These are phyloP conservation scores for Caenorhabditis sp. DNA, from an alignment of 2,888 invertebrate species.

Conservation along the genomic window DNA sequence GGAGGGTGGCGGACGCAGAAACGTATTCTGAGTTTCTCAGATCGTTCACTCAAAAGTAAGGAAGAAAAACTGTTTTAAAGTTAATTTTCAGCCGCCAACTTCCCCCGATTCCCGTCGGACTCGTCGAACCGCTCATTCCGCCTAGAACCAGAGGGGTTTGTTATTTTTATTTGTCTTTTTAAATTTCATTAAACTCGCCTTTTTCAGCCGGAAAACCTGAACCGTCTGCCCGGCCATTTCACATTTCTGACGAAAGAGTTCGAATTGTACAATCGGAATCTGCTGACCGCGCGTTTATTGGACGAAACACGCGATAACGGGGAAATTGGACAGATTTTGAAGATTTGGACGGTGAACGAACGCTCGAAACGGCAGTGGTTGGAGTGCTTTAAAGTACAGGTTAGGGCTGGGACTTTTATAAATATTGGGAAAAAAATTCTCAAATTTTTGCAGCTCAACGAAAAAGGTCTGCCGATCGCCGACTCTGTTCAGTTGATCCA, in stretches of 20 bases:
- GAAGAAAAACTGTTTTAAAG: no score
- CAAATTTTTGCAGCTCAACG: slow-evolving; percentile 24
- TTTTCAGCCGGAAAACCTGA: slow-evolving; percentile 22
- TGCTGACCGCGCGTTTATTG: slow-evolving; percentile 42
- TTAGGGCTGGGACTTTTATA: background rate
- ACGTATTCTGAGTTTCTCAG: no score
- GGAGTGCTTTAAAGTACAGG: slow-evolving; percentile 44
- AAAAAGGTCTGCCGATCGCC: background rate
- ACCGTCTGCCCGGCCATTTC: slow-evolving; percentile 53
- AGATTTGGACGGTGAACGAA: slow-evolving; percentile 61
- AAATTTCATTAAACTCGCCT: background rate
- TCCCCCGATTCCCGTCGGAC: slow-evolving; percentile 30
- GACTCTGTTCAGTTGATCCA: background rate
- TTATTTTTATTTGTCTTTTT: background rate
- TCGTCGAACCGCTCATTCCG: slow-evolving; percentile 45
- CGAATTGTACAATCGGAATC: slow-evolving; percentile 50
- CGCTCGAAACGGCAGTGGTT: slow-evolving; percentile 49
- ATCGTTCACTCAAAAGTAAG: no score
- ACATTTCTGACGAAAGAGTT: slow-evolving; percentile 10
- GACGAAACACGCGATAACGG: slow-evolving; percentile 2
- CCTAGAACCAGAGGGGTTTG: slow-evolving; percentile 26
- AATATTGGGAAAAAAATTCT: background rate
- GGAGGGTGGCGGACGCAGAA: no score
- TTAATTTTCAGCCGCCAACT: slow-evolving; percentile 28
- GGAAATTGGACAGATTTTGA: slow-evolving; percentile 9